A percentile compares a stretch with the other conserved stretches of the same genome.
These are phyloP conservation scores for Marronus borbonicus DNA, from an alignment of 2,888 invertebrate genomes.

Conservation along the genomic window DNA sequence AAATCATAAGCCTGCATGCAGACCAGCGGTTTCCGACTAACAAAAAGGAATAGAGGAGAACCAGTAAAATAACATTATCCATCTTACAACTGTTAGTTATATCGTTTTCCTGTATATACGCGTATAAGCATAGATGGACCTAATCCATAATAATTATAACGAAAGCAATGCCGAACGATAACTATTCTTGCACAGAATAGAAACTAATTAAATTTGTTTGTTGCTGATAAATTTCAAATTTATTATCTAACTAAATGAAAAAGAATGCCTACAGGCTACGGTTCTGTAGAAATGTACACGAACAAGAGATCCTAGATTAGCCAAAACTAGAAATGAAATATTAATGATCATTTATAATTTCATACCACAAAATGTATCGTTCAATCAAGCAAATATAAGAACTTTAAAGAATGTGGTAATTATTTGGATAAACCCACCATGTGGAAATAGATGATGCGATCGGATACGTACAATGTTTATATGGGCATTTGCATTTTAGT, in stretches of 20 bases:
- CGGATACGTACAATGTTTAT: too few species aligned
- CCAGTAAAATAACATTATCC: conserved; percentile 42
- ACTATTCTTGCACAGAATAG: conserved; percentile 25
- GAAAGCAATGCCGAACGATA: conserved; percentile 24
- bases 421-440: too few species aligned
- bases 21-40: conserved; percentile 40
- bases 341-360: neutral
- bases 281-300: conserved; percentile 4
- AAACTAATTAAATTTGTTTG: conserved; percentile 43
- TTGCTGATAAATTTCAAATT: conserved; percentile 45
- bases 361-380: too few species aligned
- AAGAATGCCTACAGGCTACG: conserved; percentile 12
- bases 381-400: too few species aligned
- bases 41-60: conserved; percentile 35
- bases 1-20: conserved; percentile 49
- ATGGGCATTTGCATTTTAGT: too few species aligned
- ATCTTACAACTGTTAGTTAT: conserved; percentile 41
- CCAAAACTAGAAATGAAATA: neutral
- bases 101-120: conserved; percentile 16
- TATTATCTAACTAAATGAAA: conserved; percentile 29
- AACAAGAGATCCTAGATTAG: conserved; percentile 20
- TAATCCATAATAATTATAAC: conserved; percentile 27
- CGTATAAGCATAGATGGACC: conserved; percentile 10
- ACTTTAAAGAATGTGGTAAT: too few species aligned
- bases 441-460: too few species aligned